These are phyloP conservation scores for Hylia prasina DNA, from an alignment of 2,113 vertebrate species.

Conservation along the genomic window DNA sequence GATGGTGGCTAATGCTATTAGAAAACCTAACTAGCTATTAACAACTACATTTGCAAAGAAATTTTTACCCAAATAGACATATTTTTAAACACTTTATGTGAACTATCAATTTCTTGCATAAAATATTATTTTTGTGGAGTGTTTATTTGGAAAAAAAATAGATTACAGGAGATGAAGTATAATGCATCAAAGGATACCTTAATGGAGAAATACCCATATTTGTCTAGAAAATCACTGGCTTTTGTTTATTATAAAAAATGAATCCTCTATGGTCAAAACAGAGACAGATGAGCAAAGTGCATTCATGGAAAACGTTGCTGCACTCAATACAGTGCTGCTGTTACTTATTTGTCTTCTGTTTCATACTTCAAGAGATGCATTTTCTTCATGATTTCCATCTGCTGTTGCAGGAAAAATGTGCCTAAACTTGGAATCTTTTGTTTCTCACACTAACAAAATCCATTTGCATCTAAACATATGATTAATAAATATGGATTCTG, in stretches of 20 bases:
- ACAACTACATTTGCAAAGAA: conserved; percentile 40
- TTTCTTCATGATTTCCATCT: background rate
- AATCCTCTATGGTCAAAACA: background rate
- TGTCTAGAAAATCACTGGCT: background rate
- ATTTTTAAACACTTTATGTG: conserved; percentile 26
- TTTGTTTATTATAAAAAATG: background rate
- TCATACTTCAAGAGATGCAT: background rate
- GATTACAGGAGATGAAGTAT: background rate
- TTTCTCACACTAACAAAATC: background rate
- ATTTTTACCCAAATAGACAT: conserved; percentile 46
- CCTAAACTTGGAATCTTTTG: background rate
- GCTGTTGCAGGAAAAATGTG: background rate
- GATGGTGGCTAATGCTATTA: conserved; percentile 48
- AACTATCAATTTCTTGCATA: conserved; percentile 17
- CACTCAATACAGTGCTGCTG: background rate
- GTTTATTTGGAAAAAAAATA: background rate
- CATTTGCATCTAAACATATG: background rate
- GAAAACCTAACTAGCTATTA: conserved; percentile 69
- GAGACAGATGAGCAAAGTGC: background rate
- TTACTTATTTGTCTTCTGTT: conserved; percentile 1
- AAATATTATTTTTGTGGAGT: background rate
- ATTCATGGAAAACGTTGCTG: background rate
- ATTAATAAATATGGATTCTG: background rate
- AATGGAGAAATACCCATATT: background rate
- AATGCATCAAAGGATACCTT: background rate